phyloP scores from a whole-genome alignment of 2,888 invertebrate genomes.

The Ischnura elegans region DNA sequence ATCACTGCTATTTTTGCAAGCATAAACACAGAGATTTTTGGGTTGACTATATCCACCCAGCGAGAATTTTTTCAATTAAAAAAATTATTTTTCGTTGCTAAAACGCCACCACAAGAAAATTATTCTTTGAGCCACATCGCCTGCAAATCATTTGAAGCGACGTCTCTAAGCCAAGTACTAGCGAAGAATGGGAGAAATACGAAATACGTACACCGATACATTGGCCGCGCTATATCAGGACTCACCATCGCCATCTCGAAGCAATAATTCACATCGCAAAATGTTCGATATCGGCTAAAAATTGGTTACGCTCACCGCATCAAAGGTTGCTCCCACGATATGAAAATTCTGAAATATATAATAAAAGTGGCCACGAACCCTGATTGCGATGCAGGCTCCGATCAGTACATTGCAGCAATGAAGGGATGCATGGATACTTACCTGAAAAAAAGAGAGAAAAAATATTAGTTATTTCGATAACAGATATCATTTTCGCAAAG shows the following conservation, averaged over 20 bases:
- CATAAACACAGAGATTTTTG: too few species aligned
- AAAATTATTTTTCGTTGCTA: not conserved
- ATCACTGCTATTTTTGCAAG: too few species aligned
- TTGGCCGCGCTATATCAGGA: not conserved
- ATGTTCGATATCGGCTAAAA: not conserved
- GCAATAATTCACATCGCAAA: slow-evolving; percentile 1
- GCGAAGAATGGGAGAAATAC: not conserved
- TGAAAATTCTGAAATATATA: not conserved
- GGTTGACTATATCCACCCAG: not conserved
- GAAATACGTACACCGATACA: not conserved
- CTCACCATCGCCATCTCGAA: not conserved
- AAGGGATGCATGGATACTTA: slow-evolving; percentile 41
- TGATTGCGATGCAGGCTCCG: not conserved
- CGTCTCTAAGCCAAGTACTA: not conserved
- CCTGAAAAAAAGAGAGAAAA: slow-evolving; percentile 25
- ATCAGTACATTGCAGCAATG: not conserved
- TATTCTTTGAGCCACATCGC: not conserved
- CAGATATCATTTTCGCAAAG: not conserved
- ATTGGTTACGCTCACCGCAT: not conserved
- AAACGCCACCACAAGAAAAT: not conserved
- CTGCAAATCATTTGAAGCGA: not conserved
- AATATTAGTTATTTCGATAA: not conserved
- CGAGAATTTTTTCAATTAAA: not conserved
- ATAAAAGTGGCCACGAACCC: slow-evolving; percentile 41
- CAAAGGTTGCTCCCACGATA: not conserved